Evolutionary conservation across 2,113 vertebrate genomes (phyloP).

Genomic region (Pantherophis guttatus): DNA sequence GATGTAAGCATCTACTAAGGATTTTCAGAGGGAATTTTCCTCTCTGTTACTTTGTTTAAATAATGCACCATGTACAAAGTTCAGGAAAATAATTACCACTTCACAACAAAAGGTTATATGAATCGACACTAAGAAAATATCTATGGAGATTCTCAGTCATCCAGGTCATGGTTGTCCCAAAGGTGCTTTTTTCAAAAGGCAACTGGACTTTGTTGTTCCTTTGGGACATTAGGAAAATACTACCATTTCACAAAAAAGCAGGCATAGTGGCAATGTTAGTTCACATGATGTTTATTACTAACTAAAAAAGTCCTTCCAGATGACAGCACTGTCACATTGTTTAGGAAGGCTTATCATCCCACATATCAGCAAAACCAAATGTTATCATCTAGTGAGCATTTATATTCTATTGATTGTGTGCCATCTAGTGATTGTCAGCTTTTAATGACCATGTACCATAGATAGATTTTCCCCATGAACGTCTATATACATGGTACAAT

Average conservation of each 20-base stretch:
- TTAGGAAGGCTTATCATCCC: not conserved
- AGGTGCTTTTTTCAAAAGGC: not conserved
- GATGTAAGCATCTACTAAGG: not conserved
- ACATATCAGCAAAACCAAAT: not conserved
- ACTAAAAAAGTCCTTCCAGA: not conserved
- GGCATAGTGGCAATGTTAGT: not conserved
- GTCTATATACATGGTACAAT: not conserved
- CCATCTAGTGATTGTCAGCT: not conserved
- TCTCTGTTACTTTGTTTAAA: not conserved
- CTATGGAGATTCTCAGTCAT: not conserved
- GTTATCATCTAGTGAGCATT: not conserved
- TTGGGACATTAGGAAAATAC: not conserved
- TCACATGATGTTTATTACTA: not conserved
- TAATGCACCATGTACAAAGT: not conserved
- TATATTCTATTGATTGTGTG: not conserved
- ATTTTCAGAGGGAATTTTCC: not conserved
- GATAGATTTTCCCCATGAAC: not conserved
- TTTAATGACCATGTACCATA: not conserved
- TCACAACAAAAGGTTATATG: not conserved
- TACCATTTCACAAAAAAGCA: not conserved
- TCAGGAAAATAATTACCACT: not conserved
- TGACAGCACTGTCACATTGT: not conserved
- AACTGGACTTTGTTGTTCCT: not conserved
- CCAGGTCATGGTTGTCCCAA: not conserved
- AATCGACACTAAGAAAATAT: not conserved